Evolutionary conservation across 2,797 vertebrate species (phyloP), one percentile per base, ranked within the genome.

Genomic region (Borostomias antarcticus): DNA sequence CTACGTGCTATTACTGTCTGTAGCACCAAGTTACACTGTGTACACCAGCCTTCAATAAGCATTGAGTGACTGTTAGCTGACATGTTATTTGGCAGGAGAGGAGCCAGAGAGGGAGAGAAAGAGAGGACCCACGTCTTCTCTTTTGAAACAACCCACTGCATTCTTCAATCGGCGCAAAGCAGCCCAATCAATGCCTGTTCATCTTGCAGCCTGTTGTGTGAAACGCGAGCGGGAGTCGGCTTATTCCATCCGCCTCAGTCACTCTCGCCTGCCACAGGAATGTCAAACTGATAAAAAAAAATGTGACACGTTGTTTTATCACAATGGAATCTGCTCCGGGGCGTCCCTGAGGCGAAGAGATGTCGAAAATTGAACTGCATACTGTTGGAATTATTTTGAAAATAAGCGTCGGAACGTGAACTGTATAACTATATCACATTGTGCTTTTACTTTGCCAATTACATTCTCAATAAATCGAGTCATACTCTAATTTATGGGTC

Each of bases 291-390:
- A 37, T 40, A 19, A 21, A 66, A n/a, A n/a, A 43, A 70, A 47
- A 74, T 68, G 72, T 70, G 70, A 71, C 53, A 58, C 64, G 58
- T 66, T 79, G 72, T 80, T 53, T 77, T 37, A 56, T 58, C 66
- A n/a, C 37, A 5, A 32, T 17, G 71, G 64, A 79, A 85, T 72
- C 71, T 43, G 74, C 65, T 74, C 56, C 35, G 26, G 33, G 58
- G 58, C 40, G 10, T 3, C 26, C 43, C 67, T 70, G 47, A 52
- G 23, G n/a, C 0, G 1, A 0, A 6, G 3, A 13, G 4, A 6
- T 37, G 1, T 58, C 8, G 21, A 23, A 19, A 56, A 26, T n/a
- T n/a, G 4, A 1, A 19, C 7, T 19, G 0, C n/a, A 48, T 48
- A n/a, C 15, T 56, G 5, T 56, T 29, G 8, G 15, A 13, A n/a